A percentile compares a stretch with the other conserved stretches of the same genome.
Conservation (phyloP, 2,797 vertebrate genomes). For the Thamnophis elegans region DNA sequence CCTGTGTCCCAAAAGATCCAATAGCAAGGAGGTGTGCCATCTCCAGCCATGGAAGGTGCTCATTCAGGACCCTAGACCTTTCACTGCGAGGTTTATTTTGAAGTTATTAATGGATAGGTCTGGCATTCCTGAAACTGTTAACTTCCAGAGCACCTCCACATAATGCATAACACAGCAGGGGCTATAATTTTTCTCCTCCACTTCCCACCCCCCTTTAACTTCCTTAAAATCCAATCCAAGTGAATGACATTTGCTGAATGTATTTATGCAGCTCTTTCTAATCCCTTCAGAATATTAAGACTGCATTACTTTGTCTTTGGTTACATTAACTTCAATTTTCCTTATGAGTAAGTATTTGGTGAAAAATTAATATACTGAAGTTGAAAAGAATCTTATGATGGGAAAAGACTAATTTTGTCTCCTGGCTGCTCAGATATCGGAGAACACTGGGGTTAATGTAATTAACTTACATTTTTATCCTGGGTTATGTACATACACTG, state of each 20-base stretch:
- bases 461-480: slow-evolving; percentile 78
- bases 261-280: slow-evolving; percentile 68
- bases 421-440: slow-evolving; percentile 71
- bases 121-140: slow-evolving; percentile 41
- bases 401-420: slow-evolving; percentile 78
- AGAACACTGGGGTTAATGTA: slow-evolving; percentile 76
- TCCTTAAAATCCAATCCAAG: slow-evolving; percentile 70
- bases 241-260: slow-evolving; percentile 74
- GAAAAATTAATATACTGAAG: slow-evolving; percentile 80
- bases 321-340: slow-evolving; percentile 80
- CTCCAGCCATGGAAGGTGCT: neutral
- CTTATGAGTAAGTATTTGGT: slow-evolving; percentile 79
- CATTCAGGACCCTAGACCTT: neutral
- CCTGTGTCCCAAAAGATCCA: neutral
- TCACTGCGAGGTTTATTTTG: slow-evolving; percentile 6
- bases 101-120: slow-evolving; percentile 13
- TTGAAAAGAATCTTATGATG: slow-evolving; percentile 76
- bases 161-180: slow-evolving; percentile 35
- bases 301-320: slow-evolving; percentile 76
- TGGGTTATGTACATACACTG: slow-evolving; percentile 78
- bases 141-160: slow-evolving; percentile 59
- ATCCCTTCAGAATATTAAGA: slow-evolving; percentile 79
- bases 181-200: slow-evolving; percentile 43
- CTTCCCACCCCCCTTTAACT: slow-evolving; percentile 26
- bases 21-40: neutral